Evolutionary conservation across 2,113 vertebrate species (phyloP).

Genomic region (Hiodon tergisus): DNA sequence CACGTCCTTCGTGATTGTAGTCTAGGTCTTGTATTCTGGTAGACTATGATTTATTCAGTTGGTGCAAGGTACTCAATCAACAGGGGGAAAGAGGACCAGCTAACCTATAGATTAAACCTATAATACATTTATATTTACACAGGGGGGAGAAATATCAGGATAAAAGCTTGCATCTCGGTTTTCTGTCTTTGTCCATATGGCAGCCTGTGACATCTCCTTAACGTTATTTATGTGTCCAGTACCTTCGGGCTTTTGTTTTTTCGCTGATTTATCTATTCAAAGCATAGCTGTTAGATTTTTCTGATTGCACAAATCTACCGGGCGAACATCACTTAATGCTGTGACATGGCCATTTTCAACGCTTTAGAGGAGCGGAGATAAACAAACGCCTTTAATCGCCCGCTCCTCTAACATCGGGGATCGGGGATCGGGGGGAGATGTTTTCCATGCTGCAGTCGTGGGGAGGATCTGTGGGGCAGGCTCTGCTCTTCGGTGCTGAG

Average conservation of each 20-base stretch:
- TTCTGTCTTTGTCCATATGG: neutral
- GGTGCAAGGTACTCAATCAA: no score
- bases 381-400: no score
- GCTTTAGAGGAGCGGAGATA: neutral
- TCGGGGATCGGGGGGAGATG: no score
- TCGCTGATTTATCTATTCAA: constrained; percentile 1
- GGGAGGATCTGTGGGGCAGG: no score
- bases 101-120: no score
- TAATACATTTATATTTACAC: neutral
- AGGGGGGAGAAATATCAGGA: neutral
- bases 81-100: no score
- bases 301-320: neutral
- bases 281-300: neutral
- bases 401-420: neutral
- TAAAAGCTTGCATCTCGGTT: neutral
- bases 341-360: neutral
- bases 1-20: no score
- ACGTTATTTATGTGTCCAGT: neutral
- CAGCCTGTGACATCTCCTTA: neutral
- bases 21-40: no score
- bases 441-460: no score
- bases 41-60: no score
- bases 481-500: neutral
- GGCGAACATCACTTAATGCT: neutral
- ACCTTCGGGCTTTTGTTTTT: neutral